Percentiles rank a stretch among this genome's conserved stretches.
phyloP scores from a whole-genome alignment of 2,797 vertebrate species.

The Momotus momota region DNA sequence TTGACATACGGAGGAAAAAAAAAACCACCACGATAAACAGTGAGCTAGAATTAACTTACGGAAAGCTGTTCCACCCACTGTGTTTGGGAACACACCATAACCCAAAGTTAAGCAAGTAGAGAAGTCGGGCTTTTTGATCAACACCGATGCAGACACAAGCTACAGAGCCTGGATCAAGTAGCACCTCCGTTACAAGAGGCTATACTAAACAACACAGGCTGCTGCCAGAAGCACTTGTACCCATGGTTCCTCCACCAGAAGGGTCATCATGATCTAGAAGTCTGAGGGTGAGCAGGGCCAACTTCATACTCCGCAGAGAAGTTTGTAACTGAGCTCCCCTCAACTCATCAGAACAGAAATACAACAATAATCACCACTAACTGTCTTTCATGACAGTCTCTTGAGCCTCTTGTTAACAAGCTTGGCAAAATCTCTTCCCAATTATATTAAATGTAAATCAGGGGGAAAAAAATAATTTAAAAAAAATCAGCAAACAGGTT shows the following conservation, averaged over 20 bases:
- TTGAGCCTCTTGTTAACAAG: not conserved
- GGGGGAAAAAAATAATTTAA: not conserved
- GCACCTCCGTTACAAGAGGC: not conserved
- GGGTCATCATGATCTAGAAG: not conserved
- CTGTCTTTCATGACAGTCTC: not conserved
- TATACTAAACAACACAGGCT: not conserved
- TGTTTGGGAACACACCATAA: constrained; percentile 33
- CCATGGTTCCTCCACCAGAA: not conserved
- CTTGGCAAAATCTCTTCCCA: constrained; percentile 20
- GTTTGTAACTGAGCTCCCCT: not conserved
- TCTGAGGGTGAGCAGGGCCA: not conserved
- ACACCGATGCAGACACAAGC: not conserved
- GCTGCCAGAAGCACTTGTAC: not conserved
- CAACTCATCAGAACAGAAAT: not conserved
- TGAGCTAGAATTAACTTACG: not conserved
- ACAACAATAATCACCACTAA: not conserved
- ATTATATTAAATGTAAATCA: constrained; percentile 18
- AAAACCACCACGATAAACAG: not conserved
- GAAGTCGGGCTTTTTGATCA: not conserved
- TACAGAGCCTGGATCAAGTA: not conserved
- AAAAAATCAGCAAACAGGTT: constrained; percentile 8
- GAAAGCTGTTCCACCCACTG: constrained; percentile 59
- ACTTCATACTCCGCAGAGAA: not conserved
- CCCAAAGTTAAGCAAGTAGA: constrained; percentile 15
- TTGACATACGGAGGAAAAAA: constrained; percentile 46